These are phyloP conservation scores for Ceuthmochares aereus DNA, from an alignment of 2,113 vertebrate genomes.

Conservation along the genomic window DNA sequence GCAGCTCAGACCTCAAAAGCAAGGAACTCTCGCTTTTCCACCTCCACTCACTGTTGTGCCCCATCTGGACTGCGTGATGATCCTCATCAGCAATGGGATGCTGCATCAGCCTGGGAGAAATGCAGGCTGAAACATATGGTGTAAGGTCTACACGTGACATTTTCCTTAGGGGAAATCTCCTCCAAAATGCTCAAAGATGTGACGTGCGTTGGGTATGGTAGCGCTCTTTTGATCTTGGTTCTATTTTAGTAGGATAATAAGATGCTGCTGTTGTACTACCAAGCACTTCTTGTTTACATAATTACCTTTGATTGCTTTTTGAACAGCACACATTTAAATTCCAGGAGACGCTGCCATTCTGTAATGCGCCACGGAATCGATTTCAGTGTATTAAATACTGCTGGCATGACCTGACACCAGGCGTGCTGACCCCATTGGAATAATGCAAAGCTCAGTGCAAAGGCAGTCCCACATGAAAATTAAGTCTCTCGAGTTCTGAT, in stretches of 20 bases:
- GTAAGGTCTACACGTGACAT: not conserved
- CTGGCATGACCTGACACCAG: not conserved
- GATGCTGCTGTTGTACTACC: conserved; percentile 42
- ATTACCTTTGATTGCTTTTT: conserved; percentile 57
- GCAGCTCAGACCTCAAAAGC: not conserved
- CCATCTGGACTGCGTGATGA: not conserved
- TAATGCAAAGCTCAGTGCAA: not conserved
- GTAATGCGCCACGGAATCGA: not conserved
- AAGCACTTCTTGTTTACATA: conserved; percentile 48
- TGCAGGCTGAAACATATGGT: not conserved
- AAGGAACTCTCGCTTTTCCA: not conserved
- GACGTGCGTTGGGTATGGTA: not conserved
- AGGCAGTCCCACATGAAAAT: not conserved
- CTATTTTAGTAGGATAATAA: conserved; percentile 39
- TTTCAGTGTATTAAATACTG: not conserved
- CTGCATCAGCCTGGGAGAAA: not conserved
- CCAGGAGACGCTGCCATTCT: not conserved
- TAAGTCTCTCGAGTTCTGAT: not conserved
- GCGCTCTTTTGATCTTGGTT: conserved; percentile 43
- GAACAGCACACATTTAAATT: conserved; percentile 33
- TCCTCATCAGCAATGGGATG: not conserved
- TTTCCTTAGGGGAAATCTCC: conserved; percentile 29
- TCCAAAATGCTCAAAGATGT: conserved; percentile 33
- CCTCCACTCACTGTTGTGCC: not conserved
- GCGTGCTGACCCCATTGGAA: not conserved